Base-by-base conservation (phyloP, 2,888 invertebrate genomes). In the Archips crataeganus region DNA sequence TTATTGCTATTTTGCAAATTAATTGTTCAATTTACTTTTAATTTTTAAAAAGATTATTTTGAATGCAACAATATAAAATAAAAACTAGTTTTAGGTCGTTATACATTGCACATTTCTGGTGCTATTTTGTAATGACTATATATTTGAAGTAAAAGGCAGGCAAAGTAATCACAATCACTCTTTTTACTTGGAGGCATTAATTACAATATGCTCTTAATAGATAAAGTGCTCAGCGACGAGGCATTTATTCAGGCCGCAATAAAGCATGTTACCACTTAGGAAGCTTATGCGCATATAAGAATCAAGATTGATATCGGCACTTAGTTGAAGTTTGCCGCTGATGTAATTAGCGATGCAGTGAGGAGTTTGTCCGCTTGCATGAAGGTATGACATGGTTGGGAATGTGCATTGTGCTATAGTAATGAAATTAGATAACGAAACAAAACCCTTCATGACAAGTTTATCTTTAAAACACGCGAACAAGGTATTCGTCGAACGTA, bases 301-400 rank as follows among this genome's bases (percentile, higher is more conserved):
- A 81, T 80, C 79, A 82, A 88, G 90, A 91, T 90, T 89, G 83
- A 90, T 91, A 90, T 89, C 87, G 76, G 81, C 86, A 87, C 86
- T 90, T 87, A 88, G 82, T 81, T 73, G 79, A 71, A 88, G 84
- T 88, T 89, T 89, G 87, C 90, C 89, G 89, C 86, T 89, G 89
- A 89, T 86, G 84, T 86, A 91, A 90, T 91, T 91, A 91, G 85
- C 82, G 84, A 86, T 82, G 80, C 82, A 82, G 81, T 80, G 79
- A 81, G 78, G 79, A 84, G 78, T 77, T 77, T 76, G 79, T 75
- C 71, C 74, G 81, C 76, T 32, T 11, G 23, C 23, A 10, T 32
- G 10, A 8, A 51, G 6, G 15, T 51, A 51, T 23, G 51, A 51
- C 15, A 6, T 51, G n/a, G 15, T 23, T 15, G 3, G 9, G 51